Evolutionary conservation across 2,797 vertebrate genomes (phyloP).

Genomic region (Gastrophryne carolinensis): DNA sequence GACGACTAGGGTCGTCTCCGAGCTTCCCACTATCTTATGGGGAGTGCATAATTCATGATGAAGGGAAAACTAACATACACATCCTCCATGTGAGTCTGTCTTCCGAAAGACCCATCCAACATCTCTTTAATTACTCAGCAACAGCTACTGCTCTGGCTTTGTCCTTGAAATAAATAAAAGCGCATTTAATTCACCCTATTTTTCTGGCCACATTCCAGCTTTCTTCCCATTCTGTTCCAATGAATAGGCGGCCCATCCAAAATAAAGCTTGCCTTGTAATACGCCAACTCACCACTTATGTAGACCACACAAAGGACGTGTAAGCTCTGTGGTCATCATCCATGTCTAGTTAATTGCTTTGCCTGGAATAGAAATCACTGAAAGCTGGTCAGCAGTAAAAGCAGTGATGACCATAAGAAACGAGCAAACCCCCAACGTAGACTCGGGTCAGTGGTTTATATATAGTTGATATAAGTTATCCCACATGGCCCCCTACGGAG

Average conservation of each 20-base stretch:
- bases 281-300: background rate
- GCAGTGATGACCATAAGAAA: no score
- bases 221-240: background rate
- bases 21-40: conserved; percentile 34
- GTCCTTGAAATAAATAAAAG: background rate
- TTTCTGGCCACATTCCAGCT: background rate
- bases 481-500: no score
- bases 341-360: background rate
- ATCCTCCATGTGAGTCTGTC: background rate
- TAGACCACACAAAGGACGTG: no score
- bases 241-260: background rate
- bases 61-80: conserved; percentile 13
- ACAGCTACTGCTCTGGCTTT: background rate
- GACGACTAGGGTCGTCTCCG: background rate
- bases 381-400: background rate
- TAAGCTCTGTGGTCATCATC: background rate
- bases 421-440: no score
- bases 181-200: background rate
- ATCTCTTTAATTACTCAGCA: background rate
- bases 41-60: conserved; percentile 41
- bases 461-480: no score
- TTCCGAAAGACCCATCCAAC: background rate
- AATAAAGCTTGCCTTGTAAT: background rate
- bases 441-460: no score
- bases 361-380: background rate